Percentiles rank a stretch among this genome's conserved stretches.
Evolutionary conservation across 2,113 vertebrate species (phyloP).

Genomic region (Lota lota): DNA sequence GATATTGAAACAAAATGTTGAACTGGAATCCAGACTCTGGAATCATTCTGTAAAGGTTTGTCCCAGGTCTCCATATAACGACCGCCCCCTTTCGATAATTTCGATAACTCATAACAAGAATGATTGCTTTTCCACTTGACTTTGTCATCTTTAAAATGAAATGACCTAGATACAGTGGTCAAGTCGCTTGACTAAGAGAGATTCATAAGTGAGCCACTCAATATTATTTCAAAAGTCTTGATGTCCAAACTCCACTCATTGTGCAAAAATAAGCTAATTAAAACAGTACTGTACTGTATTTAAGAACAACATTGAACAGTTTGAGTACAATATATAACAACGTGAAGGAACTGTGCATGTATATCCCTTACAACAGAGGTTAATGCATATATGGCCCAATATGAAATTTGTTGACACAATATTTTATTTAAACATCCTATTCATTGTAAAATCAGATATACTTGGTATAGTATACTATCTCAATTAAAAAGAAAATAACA

Average conservation of each 20-base stretch:
- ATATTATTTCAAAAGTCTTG: too few relatives aligned
- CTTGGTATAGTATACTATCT: too few relatives aligned
- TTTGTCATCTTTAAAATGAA: conserved; percentile 37
- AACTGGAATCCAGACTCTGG: conserved; percentile 26
- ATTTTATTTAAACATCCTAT: neutral
- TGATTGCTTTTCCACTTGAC: conserved; percentile 55
- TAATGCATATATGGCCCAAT: neutral
- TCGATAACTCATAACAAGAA: conserved; percentile 50
- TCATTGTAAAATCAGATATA: conserved; percentile 7
- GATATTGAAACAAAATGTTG: conserved; percentile 47
- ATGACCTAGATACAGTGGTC: conserved; percentile 11
- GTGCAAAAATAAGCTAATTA: too few relatives aligned
- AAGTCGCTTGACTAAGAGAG: neutral
- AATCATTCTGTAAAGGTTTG: neutral
- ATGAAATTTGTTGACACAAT: neutral
- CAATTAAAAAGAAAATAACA: too few relatives aligned
- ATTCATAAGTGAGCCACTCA: neutral
- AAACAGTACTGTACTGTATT: too few relatives aligned
- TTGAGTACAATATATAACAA: neutral
- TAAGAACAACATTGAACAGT: too few relatives aligned
- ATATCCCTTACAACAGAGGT: neutral
- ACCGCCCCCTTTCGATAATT: conserved; percentile 43
- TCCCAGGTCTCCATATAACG: conserved; percentile 50
- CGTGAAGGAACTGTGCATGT: neutral
- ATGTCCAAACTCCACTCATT: too few relatives aligned